Evolutionary conservation across 37 sponge, comb jelly and placozoan species (phyloP).

Genomic region (Aplysina aerophoba): DNA sequence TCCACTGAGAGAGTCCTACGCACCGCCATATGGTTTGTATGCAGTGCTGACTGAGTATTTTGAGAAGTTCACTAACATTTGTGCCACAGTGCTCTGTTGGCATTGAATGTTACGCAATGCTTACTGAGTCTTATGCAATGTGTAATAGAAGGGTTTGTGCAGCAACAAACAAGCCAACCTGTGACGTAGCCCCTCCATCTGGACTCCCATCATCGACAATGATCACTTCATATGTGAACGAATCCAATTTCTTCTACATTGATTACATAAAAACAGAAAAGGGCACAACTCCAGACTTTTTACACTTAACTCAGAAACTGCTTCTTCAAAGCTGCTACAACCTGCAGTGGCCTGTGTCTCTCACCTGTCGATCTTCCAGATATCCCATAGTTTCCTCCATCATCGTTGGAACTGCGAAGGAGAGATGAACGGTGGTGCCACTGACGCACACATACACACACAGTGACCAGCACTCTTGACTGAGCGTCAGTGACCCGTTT

Average conservation of each 20-base stretch:
- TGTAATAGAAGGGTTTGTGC: no score
- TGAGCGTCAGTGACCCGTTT: no score
- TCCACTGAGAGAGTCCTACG: no score
- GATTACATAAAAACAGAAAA: background rate
- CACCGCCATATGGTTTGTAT: no score
- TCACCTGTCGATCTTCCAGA: slow-evolving; percentile 59
- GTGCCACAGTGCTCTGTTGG: background rate
- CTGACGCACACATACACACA: background rate
- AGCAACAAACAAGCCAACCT: no score
- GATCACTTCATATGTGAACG: slow-evolving; percentile 87
- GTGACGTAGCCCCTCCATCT: slow-evolving; percentile 71
- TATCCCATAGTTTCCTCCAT: slow-evolving; percentile 86
- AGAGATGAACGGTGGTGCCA: no score
- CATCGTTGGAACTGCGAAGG: slow-evolving; percentile 76
- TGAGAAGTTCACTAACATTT: background rate
- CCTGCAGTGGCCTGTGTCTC: background rate
- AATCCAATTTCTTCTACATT: slow-evolving; percentile 45
- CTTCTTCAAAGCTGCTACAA: background rate
- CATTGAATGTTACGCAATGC: no score
- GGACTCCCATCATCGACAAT: slow-evolving; percentile 98
- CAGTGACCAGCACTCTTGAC: background rate
- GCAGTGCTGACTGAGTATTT: background rate
- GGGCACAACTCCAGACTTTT: no score
- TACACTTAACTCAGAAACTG: no score
- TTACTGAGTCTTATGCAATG: no score